phyloP scores from a whole-genome alignment of 2,113 vertebrate species.

The Ifrita kowaldi region DNA sequence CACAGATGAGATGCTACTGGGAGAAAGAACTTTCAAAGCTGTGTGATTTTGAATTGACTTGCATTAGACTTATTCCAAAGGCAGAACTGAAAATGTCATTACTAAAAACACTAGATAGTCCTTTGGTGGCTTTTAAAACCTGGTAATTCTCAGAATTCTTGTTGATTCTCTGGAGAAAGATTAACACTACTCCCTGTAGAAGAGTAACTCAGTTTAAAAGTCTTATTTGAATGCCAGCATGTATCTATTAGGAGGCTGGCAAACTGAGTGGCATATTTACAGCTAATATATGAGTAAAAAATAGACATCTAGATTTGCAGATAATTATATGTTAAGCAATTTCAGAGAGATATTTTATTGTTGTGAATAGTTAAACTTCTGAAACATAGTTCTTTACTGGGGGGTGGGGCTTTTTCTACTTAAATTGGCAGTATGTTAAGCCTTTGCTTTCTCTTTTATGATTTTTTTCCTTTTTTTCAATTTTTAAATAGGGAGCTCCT shows the following conservation, averaged over 20 bases:
- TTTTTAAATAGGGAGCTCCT: slow-evolving; percentile 73
- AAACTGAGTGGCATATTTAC: background rate
- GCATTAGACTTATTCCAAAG: background rate
- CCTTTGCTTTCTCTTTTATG: background rate
- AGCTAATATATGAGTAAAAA: background rate
- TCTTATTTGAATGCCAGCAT: background rate
- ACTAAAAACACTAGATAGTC: background rate
- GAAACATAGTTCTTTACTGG: background rate
- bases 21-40: background rate
- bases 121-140: background rate
- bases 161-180: background rate
- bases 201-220: background rate
- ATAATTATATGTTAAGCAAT: background rate
- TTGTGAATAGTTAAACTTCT: background rate
- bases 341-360: background rate
- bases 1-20: background rate
- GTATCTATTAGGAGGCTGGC: background rate
- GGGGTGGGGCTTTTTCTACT: background rate
- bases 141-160: background rate
- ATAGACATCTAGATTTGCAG: background rate
- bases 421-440: background rate
- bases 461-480: background rate
- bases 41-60: background rate
- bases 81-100: background rate
- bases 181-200: background rate